phyloP scores from a whole-genome alignment of 2,113 vertebrate genomes.

The Cyphomyrus plagiostoma region DNA sequence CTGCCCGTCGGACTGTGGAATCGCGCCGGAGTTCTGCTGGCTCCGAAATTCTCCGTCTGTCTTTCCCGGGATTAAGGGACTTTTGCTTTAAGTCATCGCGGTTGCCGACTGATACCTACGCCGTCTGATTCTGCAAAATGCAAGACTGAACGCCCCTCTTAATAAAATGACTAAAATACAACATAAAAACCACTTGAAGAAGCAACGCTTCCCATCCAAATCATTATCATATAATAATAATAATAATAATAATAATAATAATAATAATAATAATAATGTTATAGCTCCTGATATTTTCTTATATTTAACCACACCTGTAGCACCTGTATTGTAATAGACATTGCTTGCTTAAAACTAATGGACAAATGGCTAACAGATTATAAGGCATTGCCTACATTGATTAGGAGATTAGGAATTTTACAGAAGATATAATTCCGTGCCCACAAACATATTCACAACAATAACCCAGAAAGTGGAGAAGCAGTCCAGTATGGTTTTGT shows the following conservation, averaged over 20 bases:
- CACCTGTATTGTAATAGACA: neutral
- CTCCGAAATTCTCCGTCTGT: neutral
- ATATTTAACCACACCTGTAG: neutral
- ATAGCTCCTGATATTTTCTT: neutral
- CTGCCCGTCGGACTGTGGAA: slow-evolving; percentile 24
- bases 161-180: neutral
- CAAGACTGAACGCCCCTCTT: neutral
- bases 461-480: neutral
- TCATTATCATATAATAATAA: neutral
- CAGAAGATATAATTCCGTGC: neutral
- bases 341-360: neutral
- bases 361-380: neutral
- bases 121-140: neutral
- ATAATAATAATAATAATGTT: neutral
- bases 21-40: neutral
- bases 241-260: no score
- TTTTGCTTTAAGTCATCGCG: neutral
- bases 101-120: neutral
- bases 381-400: neutral
- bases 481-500: neutral
- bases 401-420: neutral
- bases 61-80: neutral
- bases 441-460: neutral
- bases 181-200: neutral
- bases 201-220: neutral